Evolutionary conservation across 2,113 vertebrate genomes (phyloP), one percentile per base, ranked within the genome.

Genomic region (Trogon surrucura): DNA sequence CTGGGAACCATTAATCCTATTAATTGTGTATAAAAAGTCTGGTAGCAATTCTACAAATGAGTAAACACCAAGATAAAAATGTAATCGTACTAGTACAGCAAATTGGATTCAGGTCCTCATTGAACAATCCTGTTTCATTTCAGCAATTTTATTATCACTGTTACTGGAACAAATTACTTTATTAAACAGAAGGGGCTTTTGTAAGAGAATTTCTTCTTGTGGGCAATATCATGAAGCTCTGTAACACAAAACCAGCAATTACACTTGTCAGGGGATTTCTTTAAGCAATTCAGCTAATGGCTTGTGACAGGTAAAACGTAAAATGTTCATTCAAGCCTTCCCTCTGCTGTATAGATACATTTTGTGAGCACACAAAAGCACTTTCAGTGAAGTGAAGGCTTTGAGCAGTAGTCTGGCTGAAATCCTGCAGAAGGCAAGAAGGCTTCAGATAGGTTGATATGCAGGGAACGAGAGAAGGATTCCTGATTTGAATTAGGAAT

Each of bases 161-260:
- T 97, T 98, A 97, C 98, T 97, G 98, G 97, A 98, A 98, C 98
- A 98, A 98, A 98, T 98, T 97, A 98, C 97, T 98, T 98, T 98
- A 98, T 98, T 98, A 98, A 98, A 97, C 97, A 98, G 97, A 98
- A 97, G 90, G 93, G 94, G 96, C 95, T 97, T 98, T 97, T 96
- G 96, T 97, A 94, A 95, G 95, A 97, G 93, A 98, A 97, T 97
- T 97, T 97, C 91, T 97, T 97, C 95, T 97, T 94, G 94, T 95
- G 95, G 95, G 93, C 95, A 97, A 95, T 96, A 97, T 97, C 96
- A 95, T 95, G 96, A 97, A 97, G 97, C 94, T 97, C 92, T 96
- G 81, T 75, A 97, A 97, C 97, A 97, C 92, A 96, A 97, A 97
- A 93, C 91, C 93, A 94, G 97, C 97, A 98, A 97, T 98, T 98